phyloP scores from a whole-genome alignment of 1,140 invertebrate species.

The Sycobia sp. region DNA sequence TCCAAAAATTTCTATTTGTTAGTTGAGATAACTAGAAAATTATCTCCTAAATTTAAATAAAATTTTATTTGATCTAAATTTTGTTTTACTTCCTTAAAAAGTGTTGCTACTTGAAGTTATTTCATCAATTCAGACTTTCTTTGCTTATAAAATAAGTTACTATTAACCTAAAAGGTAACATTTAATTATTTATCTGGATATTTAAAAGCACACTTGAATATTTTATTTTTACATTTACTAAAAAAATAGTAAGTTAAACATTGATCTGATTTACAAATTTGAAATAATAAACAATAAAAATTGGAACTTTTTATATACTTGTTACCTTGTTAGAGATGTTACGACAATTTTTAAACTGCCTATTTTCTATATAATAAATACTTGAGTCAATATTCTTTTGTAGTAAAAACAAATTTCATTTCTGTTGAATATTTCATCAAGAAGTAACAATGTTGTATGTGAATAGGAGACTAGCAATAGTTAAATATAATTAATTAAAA shows the following conservation, averaged over 20 bases:
- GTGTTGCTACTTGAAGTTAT: too few species aligned
- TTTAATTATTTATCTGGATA: conserved; percentile 2
- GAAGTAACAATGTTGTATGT: too few species aligned
- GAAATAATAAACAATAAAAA: neutral
- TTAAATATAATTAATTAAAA: too few species aligned
- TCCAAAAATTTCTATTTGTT: too few species aligned
- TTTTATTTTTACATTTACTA: too few species aligned
- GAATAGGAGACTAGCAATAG: too few species aligned
- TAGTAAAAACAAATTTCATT: conserved; percentile 3
- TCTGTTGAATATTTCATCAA: neutral
- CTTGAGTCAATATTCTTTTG: neutral
- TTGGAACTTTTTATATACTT: neutral
- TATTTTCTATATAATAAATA: conserved; percentile 15
- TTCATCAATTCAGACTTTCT: neutral
- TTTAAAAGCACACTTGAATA: too few species aligned
- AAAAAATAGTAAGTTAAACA: neutral
- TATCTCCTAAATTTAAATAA: too few species aligned
- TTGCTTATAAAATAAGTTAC: conserved; percentile 22
- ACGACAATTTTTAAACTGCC: neutral
- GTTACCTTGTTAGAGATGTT: neutral
- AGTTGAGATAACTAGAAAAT: too few species aligned
- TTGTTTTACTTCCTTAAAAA: too few species aligned
- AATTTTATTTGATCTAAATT: too few species aligned
- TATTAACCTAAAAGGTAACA: conserved; percentile 26
- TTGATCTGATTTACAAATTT: neutral